These are phyloP conservation scores for Stenurella melanura DNA, from an alignment of 2,888 invertebrate species.

Conservation along the genomic window DNA sequence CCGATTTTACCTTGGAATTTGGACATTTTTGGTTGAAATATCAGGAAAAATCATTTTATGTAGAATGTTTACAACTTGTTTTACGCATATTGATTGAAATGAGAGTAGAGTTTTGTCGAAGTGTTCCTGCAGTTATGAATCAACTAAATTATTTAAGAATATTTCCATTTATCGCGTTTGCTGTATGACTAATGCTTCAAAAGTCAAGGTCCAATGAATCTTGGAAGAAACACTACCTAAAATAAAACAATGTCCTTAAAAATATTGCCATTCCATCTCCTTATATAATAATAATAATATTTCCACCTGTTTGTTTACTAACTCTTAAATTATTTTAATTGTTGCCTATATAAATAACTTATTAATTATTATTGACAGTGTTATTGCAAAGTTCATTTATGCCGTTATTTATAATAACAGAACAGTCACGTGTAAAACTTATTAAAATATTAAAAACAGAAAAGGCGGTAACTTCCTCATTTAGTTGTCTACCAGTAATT, in stretches of 20 bases:
- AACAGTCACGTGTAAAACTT: not conserved
- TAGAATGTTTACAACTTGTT: too few species aligned
- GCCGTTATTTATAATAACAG: conserved; percentile 9
- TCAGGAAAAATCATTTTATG: too few species aligned
- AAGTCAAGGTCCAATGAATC: conserved; percentile 1
- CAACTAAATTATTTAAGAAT: too few species aligned
- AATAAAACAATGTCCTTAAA: conserved; percentile 4
- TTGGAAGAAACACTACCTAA: not conserved
- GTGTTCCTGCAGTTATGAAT: too few species aligned
- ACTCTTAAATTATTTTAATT: conserved; percentile 5
- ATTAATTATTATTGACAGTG: conserved; percentile 3
- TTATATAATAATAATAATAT: conserved; percentile 6
- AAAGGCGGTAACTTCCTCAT: conserved; percentile 1
- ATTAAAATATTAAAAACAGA: not conserved
- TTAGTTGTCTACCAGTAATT: not conserved
- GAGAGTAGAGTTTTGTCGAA: too few species aligned
- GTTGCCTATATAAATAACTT: conserved; percentile 7
- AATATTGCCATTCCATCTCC: not conserved
- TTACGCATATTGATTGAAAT: too few species aligned
- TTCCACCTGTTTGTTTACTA: conserved; percentile 13
- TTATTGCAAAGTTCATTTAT: not conserved
- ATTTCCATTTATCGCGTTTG: not conserved
- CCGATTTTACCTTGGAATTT: too few species aligned
- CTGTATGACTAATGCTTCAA: not conserved
- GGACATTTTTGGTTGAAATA: too few species aligned